Conservation (phyloP, 2,888 invertebrate genomes). For the Loripinus fragilis region DNA sequence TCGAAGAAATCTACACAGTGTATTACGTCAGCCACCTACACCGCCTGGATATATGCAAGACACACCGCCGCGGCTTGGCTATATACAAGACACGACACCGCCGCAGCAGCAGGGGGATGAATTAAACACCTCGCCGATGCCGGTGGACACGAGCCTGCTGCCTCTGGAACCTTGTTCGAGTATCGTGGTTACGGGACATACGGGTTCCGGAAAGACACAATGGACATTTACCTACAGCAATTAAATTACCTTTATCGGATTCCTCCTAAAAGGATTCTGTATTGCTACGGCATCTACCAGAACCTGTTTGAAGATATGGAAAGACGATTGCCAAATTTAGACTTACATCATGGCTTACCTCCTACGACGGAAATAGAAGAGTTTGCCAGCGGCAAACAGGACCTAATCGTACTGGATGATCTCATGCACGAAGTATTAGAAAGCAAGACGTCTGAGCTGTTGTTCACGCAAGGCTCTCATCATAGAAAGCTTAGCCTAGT, state of each 20-base stretch:
- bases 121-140: no score
- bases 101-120: no score
- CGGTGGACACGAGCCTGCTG: no score
- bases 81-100: no score
- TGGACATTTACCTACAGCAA: conserved; percentile 26
- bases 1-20: no score
- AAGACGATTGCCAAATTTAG: conserved; percentile 31
- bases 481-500: conserved; percentile 28
- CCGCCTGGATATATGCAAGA: no score
- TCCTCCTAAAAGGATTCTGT: conserved; percentile 34
- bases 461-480: conserved; percentile 34
- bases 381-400: conserved; percentile 30
- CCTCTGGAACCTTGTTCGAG: background rate
- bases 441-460: conserved; percentile 26
- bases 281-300: conserved; percentile 44
- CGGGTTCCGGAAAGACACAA: conserved; percentile 29
- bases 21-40: no score
- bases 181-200: conserved; percentile 21
- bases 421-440: conserved; percentile 34
- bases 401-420: conserved; percentile 39
- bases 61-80: no score
- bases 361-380: conserved; percentile 30
- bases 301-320: conserved; percentile 39
- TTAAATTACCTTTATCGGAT: conserved; percentile 4
- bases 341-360: conserved; percentile 25